Base-by-base conservation (phyloP, 1,140 invertebrate genomes). In the Condylostylus longicornis region DNA sequence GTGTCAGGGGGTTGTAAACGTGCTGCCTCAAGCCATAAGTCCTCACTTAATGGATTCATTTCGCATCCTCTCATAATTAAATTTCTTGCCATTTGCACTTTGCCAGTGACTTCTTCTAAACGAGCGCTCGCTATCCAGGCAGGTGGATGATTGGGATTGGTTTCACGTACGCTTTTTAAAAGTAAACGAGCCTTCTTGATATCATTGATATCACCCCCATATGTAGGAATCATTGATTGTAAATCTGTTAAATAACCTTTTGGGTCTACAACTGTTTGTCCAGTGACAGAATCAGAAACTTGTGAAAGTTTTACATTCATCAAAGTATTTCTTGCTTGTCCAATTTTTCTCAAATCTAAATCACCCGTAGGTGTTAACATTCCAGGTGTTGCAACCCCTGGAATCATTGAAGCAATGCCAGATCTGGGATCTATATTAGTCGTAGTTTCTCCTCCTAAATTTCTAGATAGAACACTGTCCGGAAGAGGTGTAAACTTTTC, bases 111-210 rank as follows among this genome's bases (percentile, higher is more conserved):
- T 73, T 98, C 94, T 63, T 99, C 96, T 13, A 99, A 67, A 45
- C 91, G 71, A n/a, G 94, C 95, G 37, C 93, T 97, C 7, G 95
- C 95, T 50, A 99, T 94, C 96, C 96, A 99, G 5, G 93, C 96
- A 13, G 94, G 93, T 14, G 94, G 90, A 72, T 98, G 94, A 61
- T 95, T 95, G 0, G 94, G 95, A 72, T 98, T 98, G 0, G 94
- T 98, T 64, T 99, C 95, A 33, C 95, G 67, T 0, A 99, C 91
- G 29, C 91, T 97, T 58, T 98, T 98, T 2, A 99, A 59, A 10
- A 99, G 63, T n/a, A 97, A 62, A 40, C 95, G 68, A 1, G 93
- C 94, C 63, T 98, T 99, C 59, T 99, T 99, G 5, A 98, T 95
- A 55, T 99, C 95, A 64, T 93, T 95, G 19, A 98, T 97, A 61